These are phyloP conservation scores for Mycetomoellerius zeteki DNA, from an alignment of 1,140 invertebrate species.

Conservation along the genomic window DNA sequence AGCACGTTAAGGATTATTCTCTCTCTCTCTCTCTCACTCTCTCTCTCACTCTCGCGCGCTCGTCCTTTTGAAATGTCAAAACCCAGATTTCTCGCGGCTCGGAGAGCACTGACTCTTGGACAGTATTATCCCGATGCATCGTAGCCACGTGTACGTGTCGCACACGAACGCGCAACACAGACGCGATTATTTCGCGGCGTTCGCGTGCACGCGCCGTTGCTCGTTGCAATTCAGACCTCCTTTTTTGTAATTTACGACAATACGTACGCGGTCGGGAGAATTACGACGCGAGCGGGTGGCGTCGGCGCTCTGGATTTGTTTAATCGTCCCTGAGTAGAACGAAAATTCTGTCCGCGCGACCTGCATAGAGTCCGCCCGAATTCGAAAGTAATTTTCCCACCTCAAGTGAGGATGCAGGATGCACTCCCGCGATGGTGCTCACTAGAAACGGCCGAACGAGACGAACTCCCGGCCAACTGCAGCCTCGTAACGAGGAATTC, in stretches of 20 bases:
- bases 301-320: constrained; percentile 63
- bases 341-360: constrained; percentile 53
- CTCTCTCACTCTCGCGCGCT: neutral
- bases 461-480: constrained; percentile 26
- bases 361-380: constrained; percentile 3
- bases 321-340: constrained; percentile 64
- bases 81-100: neutral
- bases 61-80: neutral
- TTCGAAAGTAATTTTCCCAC: constrained; percentile 54
- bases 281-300: constrained; percentile 40
- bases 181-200: constrained; percentile 59
- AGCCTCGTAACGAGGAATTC: constrained; percentile 21
- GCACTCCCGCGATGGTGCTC: neutral
- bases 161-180: constrained; percentile 46
- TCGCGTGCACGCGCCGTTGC: constrained; percentile 55
- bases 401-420: neutral
- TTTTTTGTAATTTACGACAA: constrained; percentile 82
- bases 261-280: constrained; percentile 61
- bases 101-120: constrained; percentile 43
- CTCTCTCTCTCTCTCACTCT: too few relatives aligned
- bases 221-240: constrained; percentile 69
- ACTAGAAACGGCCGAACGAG: neutral
- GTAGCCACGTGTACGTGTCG: constrained; percentile 20
- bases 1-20: constrained; percentile 22
- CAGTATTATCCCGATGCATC: constrained; percentile 56